Evolutionary conservation across 2,888 invertebrate species (phyloP).

Genomic region (Colostygia pectinataria): DNA sequence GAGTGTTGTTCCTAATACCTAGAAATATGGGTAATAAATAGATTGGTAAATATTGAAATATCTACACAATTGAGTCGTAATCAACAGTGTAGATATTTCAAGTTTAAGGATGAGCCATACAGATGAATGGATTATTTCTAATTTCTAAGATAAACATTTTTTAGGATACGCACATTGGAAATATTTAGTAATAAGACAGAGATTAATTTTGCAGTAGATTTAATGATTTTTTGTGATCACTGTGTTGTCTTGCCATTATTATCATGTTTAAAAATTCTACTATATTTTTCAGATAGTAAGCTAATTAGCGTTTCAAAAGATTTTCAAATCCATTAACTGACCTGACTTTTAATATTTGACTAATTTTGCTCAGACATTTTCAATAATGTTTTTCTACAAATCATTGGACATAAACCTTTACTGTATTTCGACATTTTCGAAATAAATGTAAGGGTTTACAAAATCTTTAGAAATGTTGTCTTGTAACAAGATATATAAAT

Average conservation of each 20-base stretch:
- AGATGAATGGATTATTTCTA: conserved; percentile 39
- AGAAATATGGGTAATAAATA: conserved; percentile 51
- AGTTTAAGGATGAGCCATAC: conserved; percentile 34
- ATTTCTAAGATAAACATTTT: conserved; percentile 43
- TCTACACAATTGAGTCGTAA: conserved; percentile 11
- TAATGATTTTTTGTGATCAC: neutral
- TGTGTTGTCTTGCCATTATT: neutral
- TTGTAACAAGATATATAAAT: conserved; percentile 74
- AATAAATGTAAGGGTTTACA: conserved; percentile 61
- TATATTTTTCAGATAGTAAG: neutral
- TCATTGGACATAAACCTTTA: conserved; percentile 53
- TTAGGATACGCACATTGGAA: conserved; percentile 39
- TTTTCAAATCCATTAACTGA: no score
- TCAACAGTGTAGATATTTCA: conserved; percentile 19
- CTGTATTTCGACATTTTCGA: conserved; percentile 71
- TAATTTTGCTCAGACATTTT: neutral
- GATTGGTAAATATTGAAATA: conserved; percentile 23
- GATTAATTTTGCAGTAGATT: conserved; percentile 8
- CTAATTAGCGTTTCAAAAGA: no score
- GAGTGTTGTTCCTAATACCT: conserved; percentile 72
- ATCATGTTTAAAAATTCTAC: no score
- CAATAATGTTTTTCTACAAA: neutral
- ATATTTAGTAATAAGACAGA: conserved; percentile 24
- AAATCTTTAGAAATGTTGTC: conserved; percentile 49
- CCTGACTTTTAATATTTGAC: no score